Base-by-base conservation (phyloP, 1,140 invertebrate species). In the Tetramorium alpestre region DNA sequence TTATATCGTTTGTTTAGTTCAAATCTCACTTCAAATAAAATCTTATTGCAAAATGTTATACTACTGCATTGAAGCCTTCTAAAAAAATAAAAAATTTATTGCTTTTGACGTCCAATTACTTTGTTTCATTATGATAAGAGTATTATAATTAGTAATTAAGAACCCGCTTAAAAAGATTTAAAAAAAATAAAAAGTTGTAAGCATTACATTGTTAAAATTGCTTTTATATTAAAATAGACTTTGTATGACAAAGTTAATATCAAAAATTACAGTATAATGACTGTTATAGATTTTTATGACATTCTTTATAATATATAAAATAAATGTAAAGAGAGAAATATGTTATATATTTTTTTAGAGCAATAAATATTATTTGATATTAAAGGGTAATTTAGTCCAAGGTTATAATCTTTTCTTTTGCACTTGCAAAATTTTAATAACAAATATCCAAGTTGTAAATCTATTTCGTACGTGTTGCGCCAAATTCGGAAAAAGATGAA, bases 91-190 rank as follows among this genome's bases (percentile, higher is more conserved):
- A 33, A 33, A 33, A 49, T 22, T 51, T 3, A 33, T 49, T 28
- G 10, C 5, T 64, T 65, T 78, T 47, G n/a, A 78, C 65, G 18
- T 13, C 3, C 10, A 49, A 13, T 51, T 67, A 44, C 22, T 76
- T 58, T 60, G 54, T 76, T 38, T 38, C 16, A 54, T 65, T 33
- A 65, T 67, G 28, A 49, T 51, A 67, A 78, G 22, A 11, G 69
- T 72, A 72, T 49, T 72, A 58, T 58, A 76, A 60, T 49, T 13
- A 22, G 22, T 78, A 51, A 78, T 65, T 49, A 78, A 78, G n/a
- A 51, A 65, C 6, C 3, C 18, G 25, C 18, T 16, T 64, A 77
- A 49, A 77, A 33, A 58, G 58, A 58, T 13, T 64, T 11, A 33
- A 77, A 77, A 28, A 77, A 10, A 10, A 6, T 47, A n/a, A 62